A percentile compares a stretch with the other conserved stretches of the same genome.
These are phyloP conservation scores for Eupithecia centaureata DNA, from an alignment of 2,888 invertebrate species.

Conservation along the genomic window DNA sequence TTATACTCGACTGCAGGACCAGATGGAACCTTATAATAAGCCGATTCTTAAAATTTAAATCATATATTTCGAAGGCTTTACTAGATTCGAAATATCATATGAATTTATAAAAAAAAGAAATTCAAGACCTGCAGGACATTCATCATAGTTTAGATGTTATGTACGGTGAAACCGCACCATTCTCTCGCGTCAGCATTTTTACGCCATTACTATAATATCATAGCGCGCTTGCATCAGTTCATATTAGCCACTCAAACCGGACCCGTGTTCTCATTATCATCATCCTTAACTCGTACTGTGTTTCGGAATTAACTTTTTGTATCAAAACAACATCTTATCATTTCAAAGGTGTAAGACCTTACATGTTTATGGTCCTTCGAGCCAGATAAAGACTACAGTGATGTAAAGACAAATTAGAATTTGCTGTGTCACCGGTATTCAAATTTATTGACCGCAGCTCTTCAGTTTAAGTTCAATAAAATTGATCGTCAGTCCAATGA, in stretches of 20 bases:
- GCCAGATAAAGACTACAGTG: background rate
- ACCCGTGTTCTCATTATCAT: no score
- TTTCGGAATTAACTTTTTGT: no score
- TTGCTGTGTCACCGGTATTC: background rate
- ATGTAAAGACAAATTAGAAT: no score
- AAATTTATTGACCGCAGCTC: background rate
- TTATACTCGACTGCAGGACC: background rate
- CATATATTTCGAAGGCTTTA: background rate
- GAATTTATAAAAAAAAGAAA: background rate
- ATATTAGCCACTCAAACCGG: no score
- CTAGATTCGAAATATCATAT: background rate
- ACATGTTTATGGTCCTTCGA: no score
- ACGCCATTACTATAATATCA: no score
- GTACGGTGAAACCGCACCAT: no score
- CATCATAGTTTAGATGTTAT: constrained; percentile 7
- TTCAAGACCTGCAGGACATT: constrained; percentile 7
- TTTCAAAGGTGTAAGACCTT: no score
- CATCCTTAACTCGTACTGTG: no score
- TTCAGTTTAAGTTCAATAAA: constrained; percentile 3
- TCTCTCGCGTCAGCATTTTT: no score
- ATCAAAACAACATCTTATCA: no score
- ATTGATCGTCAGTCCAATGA: background rate
- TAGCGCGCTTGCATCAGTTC: no score
- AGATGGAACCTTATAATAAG: constrained; percentile 15
- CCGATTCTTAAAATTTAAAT: background rate